Evolutionary conservation across 2,113 vertebrate species (phyloP).

Genomic region (Ageneiosus marmoratus): DNA sequence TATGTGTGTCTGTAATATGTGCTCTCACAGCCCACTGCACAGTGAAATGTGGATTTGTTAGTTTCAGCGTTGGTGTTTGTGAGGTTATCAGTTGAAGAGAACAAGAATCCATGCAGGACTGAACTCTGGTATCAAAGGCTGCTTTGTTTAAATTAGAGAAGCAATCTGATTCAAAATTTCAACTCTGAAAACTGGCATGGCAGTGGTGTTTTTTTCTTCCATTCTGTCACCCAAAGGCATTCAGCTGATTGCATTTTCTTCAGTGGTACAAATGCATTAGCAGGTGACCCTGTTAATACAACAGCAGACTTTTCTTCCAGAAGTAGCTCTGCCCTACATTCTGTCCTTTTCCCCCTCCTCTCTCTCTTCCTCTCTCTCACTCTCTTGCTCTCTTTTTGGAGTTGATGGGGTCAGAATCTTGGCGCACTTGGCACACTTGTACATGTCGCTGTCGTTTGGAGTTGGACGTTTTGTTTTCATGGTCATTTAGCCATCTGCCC

Average conservation of each 20-base stretch:
- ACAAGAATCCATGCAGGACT: conserved; percentile 44
- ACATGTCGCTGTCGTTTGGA: conserved; percentile 45
- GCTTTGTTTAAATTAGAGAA: conserved; percentile 68
- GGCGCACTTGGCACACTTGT: conserved; percentile 46
- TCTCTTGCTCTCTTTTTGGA: conserved; percentile 3
- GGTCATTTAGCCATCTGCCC: conserved; percentile 76
- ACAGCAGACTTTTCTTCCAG: conserved; percentile 37
- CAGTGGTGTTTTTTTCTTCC: neutral
- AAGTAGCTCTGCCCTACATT: conserved; percentile 53
- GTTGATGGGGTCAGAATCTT: conserved; percentile 50
- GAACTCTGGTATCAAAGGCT: neutral
- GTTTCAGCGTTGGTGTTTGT: neutral
- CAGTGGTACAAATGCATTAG: conserved; percentile 12
- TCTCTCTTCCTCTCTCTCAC: neutral
- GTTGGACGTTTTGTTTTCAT: conserved; percentile 23
- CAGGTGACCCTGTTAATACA: conserved; percentile 46
- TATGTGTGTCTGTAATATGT: conserved; percentile 17
- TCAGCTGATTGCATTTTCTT: conserved; percentile 10
- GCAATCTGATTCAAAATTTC: conserved; percentile 59
- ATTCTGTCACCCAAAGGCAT: neutral
- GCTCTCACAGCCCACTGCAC: neutral
- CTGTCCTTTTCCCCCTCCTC: conserved; percentile 12
- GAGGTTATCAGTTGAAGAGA: conserved; percentile 61
- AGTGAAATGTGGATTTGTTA: conserved; percentile 16
- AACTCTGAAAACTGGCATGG: conserved; percentile 34